A percentile compares a stretch with the other conserved stretches of the same genome.
phyloP scores from a whole-genome alignment of 2,888 invertebrate species.

The Rhagophthalmus giganteus region DNA sequence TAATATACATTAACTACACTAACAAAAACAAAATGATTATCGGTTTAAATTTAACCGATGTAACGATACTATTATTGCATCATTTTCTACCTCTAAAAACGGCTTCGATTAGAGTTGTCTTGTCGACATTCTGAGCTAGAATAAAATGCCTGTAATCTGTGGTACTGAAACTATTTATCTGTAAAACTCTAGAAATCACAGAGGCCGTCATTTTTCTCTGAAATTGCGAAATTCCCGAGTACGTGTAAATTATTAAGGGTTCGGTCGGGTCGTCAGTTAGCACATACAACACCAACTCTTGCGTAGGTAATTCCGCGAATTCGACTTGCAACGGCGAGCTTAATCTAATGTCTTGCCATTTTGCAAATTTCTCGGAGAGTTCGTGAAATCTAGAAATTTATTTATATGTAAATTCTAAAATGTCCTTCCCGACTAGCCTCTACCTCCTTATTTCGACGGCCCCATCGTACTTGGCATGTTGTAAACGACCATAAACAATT shows the following conservation, averaged over 20 bases:
- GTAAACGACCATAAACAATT: slow-evolving; percentile 45
- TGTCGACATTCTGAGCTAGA: slow-evolving; percentile 39
- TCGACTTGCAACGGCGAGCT: slow-evolving; percentile 48
- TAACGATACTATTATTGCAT: not conserved
- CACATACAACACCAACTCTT: slow-evolving; percentile 55
- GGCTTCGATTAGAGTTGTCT: slow-evolving; percentile 43
- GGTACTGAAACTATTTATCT: slow-evolving; percentile 40
- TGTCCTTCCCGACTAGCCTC: too few species aligned
- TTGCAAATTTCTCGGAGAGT: slow-evolving; percentile 40
- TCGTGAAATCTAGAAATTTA: slow-evolving; percentile 41
- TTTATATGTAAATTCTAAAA: too few species aligned
- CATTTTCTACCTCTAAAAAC: slow-evolving; percentile 43
- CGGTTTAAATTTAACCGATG: not conserved
- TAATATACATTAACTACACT: not conserved
- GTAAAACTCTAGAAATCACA: slow-evolving; percentile 32
- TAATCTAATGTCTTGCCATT: slow-evolving; percentile 52
- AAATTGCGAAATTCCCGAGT: slow-evolving; percentile 55
- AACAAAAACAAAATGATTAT: not conserved
- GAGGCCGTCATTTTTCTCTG: slow-evolving; percentile 38
- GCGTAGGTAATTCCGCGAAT: slow-evolving; percentile 51
- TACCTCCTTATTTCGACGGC: slow-evolving; percentile 47
- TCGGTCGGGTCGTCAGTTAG: slow-evolving; percentile 50
- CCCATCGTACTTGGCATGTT: slow-evolving; percentile 45
- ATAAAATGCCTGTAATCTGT: slow-evolving; percentile 44
- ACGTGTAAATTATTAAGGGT: slow-evolving; percentile 53